phyloP scores from a whole-genome alignment of 2,797 vertebrate genomes.

The Nothura maculosa region DNA sequence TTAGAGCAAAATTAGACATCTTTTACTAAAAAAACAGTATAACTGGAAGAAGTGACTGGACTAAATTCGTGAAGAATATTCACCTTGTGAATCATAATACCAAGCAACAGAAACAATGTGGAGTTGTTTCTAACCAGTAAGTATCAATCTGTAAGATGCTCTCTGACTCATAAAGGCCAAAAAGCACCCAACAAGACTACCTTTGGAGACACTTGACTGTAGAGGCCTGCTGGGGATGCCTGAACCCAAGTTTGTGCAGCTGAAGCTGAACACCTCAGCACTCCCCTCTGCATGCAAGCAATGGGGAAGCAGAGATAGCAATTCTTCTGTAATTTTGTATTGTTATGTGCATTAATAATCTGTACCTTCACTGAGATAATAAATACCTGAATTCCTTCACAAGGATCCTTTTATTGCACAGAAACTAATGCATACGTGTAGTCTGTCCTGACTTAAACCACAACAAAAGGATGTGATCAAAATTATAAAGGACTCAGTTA shows the following conservation, averaged over 20 bases:
- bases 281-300: background rate
- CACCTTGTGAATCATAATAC: rapidly evolving
- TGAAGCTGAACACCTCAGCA: background rate
- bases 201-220: rapidly evolving
- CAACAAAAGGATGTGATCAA: background rate
- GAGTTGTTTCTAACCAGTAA: background rate
- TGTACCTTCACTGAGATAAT: background rate
- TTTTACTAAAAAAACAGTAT: background rate
- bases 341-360: background rate
- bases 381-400: background rate
- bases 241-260: rapidly evolving
- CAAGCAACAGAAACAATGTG: rapidly evolving
- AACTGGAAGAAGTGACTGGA: background rate
- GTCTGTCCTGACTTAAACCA: background rate
- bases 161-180: background rate
- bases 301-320: background rate
- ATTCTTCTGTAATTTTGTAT: background rate
- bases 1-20: background rate
- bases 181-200: rapidly evolving
- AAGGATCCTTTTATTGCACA: background rate
- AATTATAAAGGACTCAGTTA: conserved; percentile 56
- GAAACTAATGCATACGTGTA: background rate
- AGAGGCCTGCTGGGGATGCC: background rate
- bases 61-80: background rate
- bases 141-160: background rate